These are phyloP conservation scores for Steinernema scapterisci DNA, from an alignment of 2,888 invertebrate genomes.

Conservation along the genomic window DNA sequence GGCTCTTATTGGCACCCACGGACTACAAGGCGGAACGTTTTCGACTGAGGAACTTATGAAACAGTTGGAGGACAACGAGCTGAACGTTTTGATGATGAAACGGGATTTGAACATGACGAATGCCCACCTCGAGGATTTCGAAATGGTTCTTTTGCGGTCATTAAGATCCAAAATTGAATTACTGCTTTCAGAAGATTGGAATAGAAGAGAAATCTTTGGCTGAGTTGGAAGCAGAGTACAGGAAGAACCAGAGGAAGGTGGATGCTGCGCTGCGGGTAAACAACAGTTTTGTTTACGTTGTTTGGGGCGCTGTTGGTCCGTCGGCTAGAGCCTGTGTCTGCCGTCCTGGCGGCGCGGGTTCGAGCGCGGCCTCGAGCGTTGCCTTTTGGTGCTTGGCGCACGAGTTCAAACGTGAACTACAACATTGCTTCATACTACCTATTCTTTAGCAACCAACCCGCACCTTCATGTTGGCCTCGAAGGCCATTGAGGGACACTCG, in stretches of 20 bases:
- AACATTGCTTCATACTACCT: no score
- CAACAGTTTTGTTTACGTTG: not conserved
- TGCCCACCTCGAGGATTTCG: constrained; percentile 33
- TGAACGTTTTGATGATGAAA: constrained; percentile 40
- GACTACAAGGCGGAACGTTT: not conserved
- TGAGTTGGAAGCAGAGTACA: not conserved
- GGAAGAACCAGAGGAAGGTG: constrained; percentile 7
- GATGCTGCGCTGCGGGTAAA: not conserved
- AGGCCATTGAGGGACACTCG: constrained; percentile 15
- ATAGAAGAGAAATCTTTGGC: not conserved
- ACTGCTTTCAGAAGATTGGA: not conserved
- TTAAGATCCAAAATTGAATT: not conserved
- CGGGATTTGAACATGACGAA: constrained; percentile 35
- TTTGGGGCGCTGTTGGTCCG: not conserved
- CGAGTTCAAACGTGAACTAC: not conserved
- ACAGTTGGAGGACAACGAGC: constrained; percentile 38
- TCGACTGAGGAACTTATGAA: constrained; percentile 30
- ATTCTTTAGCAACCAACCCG: not conserved
- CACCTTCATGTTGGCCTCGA: not conserved
- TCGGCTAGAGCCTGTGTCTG: no score
- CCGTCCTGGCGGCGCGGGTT: no score
- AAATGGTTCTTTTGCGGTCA: not conserved
- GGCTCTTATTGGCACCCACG: not conserved
- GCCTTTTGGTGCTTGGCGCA: not conserved
- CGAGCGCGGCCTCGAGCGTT: no score